Conservation (phyloP, 2,113 vertebrate species). For the Thalassoma bifasciatum region DNA sequence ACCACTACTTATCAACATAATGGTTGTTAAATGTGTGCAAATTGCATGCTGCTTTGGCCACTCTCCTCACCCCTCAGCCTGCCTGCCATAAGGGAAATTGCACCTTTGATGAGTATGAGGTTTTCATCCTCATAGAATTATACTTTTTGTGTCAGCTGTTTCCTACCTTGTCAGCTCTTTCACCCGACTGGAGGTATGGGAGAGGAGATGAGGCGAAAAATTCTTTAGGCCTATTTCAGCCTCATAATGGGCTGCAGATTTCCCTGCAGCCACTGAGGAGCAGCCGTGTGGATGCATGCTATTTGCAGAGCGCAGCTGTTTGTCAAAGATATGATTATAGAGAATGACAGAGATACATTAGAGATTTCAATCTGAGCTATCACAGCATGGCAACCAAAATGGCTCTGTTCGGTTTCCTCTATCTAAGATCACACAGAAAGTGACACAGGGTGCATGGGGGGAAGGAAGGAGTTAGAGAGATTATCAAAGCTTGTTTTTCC, state of each 20-base stretch:
- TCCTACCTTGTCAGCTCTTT: slow-evolving; percentile 74
- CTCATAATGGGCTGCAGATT: slow-evolving; percentile 69
- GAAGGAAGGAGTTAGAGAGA: slow-evolving; percentile 26
- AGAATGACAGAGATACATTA: slow-evolving; percentile 64
- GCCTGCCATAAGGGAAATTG: slow-evolving; percentile 39
- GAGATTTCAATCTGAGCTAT: slow-evolving; percentile 67
- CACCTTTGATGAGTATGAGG: slow-evolving; percentile 61
- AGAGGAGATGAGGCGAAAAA: slow-evolving; percentile 74
- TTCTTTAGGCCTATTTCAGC: slow-evolving; percentile 69
- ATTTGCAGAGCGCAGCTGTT: slow-evolving; percentile 76
- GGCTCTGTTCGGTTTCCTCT: slow-evolving; percentile 53
- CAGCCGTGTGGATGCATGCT: slow-evolving; percentile 49
- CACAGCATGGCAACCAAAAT: slow-evolving; percentile 43
- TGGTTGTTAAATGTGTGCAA: slow-evolving; percentile 40
- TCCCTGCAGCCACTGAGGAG: slow-evolving; percentile 44
- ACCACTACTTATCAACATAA: slow-evolving; percentile 54
- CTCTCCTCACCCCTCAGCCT: background rate
- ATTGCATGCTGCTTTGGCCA: slow-evolving; percentile 19
- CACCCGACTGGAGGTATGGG: slow-evolving; percentile 65
- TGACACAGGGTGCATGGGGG: slow-evolving; percentile 1
- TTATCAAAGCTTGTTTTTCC: slow-evolving; percentile 63
- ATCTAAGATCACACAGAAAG: slow-evolving; percentile 44
- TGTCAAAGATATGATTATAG: slow-evolving; percentile 76
- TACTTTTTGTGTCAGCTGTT: slow-evolving; percentile 68
- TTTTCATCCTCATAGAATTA: slow-evolving; percentile 67